Evolutionary conservation across 2,113 vertebrate species (phyloP).

Genomic region (Illadopsis cleaveri): DNA sequence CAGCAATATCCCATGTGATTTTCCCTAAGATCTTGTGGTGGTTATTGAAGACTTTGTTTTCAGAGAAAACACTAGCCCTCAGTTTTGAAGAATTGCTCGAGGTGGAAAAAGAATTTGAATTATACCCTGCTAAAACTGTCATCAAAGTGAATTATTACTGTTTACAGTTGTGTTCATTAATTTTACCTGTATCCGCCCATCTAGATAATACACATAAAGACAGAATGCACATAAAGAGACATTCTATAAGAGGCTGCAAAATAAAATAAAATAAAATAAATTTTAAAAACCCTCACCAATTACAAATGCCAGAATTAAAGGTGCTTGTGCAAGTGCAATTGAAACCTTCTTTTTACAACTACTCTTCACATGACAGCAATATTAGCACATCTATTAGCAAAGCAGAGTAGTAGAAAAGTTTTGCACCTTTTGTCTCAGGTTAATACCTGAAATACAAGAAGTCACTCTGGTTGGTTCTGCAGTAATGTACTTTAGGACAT

Average conservation of each 20-base stretch:
- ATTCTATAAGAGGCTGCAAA: not conserved
- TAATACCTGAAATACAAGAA: not conserved
- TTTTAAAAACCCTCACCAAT: not conserved
- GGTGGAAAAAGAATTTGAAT: constrained; percentile 45
- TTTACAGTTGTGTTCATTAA: constrained; percentile 44
- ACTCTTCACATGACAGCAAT: not conserved
- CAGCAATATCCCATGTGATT: constrained; percentile 39
- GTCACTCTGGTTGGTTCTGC: not conserved
- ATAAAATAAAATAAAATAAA: not conserved
- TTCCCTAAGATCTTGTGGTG: constrained; percentile 37
- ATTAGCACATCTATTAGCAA: not conserved
- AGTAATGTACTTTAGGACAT: not conserved
- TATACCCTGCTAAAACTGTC: constrained; percentile 39
- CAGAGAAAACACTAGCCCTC: constrained; percentile 50
- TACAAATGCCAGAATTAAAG: not conserved
- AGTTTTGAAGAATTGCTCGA: constrained; percentile 27
- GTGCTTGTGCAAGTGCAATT: not conserved
- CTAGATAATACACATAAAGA: not conserved
- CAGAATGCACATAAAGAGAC: not conserved
- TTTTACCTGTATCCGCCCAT: constrained; percentile 11
- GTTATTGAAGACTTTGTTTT: constrained; percentile 59
- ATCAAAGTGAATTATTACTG: constrained; percentile 52
- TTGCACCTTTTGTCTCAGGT: not conserved
- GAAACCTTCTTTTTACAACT: not conserved
- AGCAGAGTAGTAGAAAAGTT: not conserved